phyloP scores from a whole-genome alignment of 2,888 invertebrate genomes.

The Stramonita haemastoma region DNA sequence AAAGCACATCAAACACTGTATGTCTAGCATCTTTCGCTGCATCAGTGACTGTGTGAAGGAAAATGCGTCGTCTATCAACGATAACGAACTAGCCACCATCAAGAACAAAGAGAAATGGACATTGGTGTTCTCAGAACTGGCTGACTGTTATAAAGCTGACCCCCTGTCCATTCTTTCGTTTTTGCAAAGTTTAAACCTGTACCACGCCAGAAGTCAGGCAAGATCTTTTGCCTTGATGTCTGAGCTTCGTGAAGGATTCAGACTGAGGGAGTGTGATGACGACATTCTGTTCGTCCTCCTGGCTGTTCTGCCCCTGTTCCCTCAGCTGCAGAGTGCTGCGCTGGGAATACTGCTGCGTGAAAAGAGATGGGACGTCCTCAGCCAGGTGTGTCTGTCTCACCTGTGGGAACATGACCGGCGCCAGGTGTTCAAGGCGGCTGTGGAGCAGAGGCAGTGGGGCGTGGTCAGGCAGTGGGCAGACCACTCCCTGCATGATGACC shows the following conservation, averaged over 20 bases:
- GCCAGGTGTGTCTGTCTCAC: background rate
- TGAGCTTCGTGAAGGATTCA: background rate
- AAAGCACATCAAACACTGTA: background rate
- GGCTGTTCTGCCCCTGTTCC: constrained; percentile 7
- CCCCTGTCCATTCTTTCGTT: background rate
- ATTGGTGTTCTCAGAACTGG: background rate
- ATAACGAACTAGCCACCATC: background rate
- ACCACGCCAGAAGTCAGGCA: background rate
- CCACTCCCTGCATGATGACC: constrained; percentile 18
- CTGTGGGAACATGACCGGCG: background rate
- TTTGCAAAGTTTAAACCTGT: background rate
- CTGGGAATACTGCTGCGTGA: background rate
- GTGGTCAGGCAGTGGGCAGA: constrained; percentile 22
- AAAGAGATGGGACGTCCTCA: constrained; percentile 11
- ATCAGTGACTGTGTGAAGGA: background rate
- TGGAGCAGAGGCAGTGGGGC: constrained; percentile 20
- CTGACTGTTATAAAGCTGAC: background rate
- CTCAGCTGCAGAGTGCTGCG: constrained; percentile 5
- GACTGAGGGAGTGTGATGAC: background rate
- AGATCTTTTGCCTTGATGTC: too few relatives aligned
- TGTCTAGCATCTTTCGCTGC: background rate
- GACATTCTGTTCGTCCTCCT: background rate
- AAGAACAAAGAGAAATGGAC: background rate
- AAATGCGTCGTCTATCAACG: background rate
- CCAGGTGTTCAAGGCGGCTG: constrained; percentile 29